Base-by-base conservation (phyloP, 2,888 invertebrate species). In the Helleia helle region DNA sequence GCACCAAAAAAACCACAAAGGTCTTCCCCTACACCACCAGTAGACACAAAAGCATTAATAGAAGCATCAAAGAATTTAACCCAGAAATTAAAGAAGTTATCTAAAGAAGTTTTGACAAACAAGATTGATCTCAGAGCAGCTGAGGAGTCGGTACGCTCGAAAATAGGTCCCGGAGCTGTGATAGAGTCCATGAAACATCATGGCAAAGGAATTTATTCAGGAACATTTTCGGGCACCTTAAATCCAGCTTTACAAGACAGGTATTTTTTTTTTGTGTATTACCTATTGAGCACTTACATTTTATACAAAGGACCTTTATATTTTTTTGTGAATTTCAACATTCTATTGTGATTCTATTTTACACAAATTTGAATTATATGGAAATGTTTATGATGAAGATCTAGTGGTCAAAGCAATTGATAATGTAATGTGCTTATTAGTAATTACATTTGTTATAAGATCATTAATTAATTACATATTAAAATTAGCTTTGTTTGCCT, bases 191-290 rank as follows among this genome's bases (percentile, higher is more conserved):
- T 95, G 95, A 92, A 93, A 71, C 95, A 96, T 68, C 94, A 96
- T 60, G 94, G 96, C 51, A 94, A 95, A 72, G 97, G 96, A 56
- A 95, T 97, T 49, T 97, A 96, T 80, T 97, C 96, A 8, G 97
- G 97, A 50, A 97, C 97, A 47, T 97, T 97, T 75, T 96, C 96
- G 64, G 97, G 97, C 40, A 97, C 96, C 11, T 73, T 97, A 40
- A 97, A 96, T 74, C 97, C 96, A 39, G 94, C 96, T 30, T 86
- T 96, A 36, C 97, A 97, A 79, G 97, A 97, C 75, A 91, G 91
- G 65, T 86, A 51, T 65, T 49, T 24, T 12, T 31, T 29, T 26
- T 24, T 30, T 37, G 24, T 25, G 11, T n/a, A n/a, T n/a, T n/a
- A n/a, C n/a, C n/a, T n/a, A n/a, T n/a, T n/a, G n/a, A n/a, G n/a